Conservation (phyloP, 2,797 vertebrate genomes). For the Pteronotus mesoamericanus region DNA sequence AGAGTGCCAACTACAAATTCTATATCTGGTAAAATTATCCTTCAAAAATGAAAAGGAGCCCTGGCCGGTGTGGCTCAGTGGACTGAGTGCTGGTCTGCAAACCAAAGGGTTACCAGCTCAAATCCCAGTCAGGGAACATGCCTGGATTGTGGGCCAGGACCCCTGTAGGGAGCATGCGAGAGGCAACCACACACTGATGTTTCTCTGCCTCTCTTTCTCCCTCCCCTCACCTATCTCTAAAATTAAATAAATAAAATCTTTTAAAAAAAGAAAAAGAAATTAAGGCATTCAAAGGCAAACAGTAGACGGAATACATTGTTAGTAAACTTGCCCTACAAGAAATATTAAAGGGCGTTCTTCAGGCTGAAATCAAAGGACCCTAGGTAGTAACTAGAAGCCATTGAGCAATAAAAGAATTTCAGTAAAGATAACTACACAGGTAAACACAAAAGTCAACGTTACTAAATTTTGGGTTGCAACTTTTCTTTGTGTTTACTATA, state of each 20-base stretch:
- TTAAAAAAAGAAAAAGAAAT: not conserved
- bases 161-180: too few species aligned
- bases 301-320: not conserved
- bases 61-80: too few species aligned
- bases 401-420: conserved; percentile 1
- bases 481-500: not conserved
- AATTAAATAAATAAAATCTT: too few species aligned
- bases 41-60: not conserved
- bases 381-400: not conserved
- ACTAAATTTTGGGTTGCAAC: not conserved
- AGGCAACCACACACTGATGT: too few species aligned
- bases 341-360: not conserved
- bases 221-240: too few species aligned
- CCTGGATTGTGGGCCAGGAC: too few species aligned
- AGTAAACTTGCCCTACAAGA: not conserved
- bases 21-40: not conserved
- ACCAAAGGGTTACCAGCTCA: too few species aligned
- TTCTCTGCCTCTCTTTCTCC: too few species aligned
- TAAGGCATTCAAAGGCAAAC: not conserved
- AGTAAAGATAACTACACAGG: too few species aligned
- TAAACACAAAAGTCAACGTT: not conserved
- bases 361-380: not conserved
- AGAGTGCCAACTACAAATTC: not conserved
- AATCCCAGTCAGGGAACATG: too few species aligned
- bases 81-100: too few species aligned